Conservation (phyloP, 92 coral and sea anemone species). For the Umimayanthus kanabou region DNA sequence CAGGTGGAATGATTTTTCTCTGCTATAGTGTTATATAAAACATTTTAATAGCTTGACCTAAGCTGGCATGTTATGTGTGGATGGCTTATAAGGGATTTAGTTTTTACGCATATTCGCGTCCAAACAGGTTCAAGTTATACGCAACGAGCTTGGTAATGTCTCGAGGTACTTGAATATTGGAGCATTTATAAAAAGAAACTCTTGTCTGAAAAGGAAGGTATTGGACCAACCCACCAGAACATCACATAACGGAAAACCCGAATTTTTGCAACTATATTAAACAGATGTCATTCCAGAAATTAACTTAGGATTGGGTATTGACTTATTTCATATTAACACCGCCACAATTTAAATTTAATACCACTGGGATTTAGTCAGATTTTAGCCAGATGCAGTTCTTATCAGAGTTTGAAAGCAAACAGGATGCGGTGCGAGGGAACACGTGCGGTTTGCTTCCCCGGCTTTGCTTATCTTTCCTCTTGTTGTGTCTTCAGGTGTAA, state of each 20-base stretch:
- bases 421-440: constrained; percentile 42
- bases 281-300: constrained; percentile 15
- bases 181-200: not conserved
- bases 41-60: not conserved
- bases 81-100: not conserved
- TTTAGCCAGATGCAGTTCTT: constrained; percentile 42
- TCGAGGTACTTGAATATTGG: not conserved
- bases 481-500: constrained; percentile 48
- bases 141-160: constrained; percentile 24
- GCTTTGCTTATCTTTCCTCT: constrained; percentile 27
- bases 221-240: not conserved
- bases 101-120: not conserved
- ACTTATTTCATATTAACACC: not conserved
- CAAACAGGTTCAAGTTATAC: not conserved
- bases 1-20: not conserved
- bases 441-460: constrained; percentile 1
- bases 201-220: not conserved
- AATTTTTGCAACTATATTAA: not conserved
- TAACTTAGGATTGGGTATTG: not conserved
- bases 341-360: constrained; percentile 11
- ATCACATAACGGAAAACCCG: constrained; percentile 16
- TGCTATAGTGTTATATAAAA: not conserved
- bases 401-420: constrained; percentile 29
- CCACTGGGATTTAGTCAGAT: constrained; percentile 21
- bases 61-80: not conserved